Percentiles rank a stretch among this genome's conserved stretches.
Conservation (phyloP, 2,888 invertebrate species). For the Rhynchonema sp. region DNA sequence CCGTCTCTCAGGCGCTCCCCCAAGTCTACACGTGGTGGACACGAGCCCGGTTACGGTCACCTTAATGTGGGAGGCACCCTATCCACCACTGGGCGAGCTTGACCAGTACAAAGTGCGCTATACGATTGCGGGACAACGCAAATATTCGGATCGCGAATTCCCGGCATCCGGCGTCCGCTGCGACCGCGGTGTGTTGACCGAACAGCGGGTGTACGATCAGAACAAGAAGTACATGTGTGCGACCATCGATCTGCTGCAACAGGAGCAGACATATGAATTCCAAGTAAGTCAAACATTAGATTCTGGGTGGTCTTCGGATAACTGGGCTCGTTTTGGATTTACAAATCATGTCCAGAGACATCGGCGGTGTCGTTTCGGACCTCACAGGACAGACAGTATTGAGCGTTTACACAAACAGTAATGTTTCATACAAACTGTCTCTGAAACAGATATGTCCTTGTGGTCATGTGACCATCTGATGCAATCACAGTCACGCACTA, state of each 20-base stretch:
- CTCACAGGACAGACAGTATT: no score
- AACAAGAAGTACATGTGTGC: slow-evolving; percentile 18
- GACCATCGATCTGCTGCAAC: slow-evolving; percentile 18
- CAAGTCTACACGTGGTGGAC: slow-evolving; percentile 15
- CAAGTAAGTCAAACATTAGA: no score
- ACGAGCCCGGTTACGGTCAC: slow-evolving; percentile 21
- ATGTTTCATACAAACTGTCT: no score
- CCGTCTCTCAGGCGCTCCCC: slow-evolving; percentile 7
- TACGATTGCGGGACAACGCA: not conserved
- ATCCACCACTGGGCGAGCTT: slow-evolving; percentile 11
- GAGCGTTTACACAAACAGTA: no score
- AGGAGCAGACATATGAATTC: slow-evolving; percentile 23
- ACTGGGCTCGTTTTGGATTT: no score
- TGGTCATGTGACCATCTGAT: no score
- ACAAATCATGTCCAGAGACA: no score
- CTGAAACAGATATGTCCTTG: no score
- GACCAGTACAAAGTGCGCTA: slow-evolving; percentile 18
- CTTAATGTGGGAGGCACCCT: slow-evolving; percentile 24
- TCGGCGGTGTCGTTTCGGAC: no score
- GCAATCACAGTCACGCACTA: no score
- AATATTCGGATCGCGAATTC: slow-evolving; percentile 11
- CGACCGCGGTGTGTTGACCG: not conserved
- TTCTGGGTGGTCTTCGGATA: no score
- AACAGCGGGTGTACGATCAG: not conserved
- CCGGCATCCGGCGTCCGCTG: slow-evolving; percentile 17